Evolutionary conservation across 2,797 vertebrate species (phyloP).

Genomic region (Neoniphon sammara): DNA sequence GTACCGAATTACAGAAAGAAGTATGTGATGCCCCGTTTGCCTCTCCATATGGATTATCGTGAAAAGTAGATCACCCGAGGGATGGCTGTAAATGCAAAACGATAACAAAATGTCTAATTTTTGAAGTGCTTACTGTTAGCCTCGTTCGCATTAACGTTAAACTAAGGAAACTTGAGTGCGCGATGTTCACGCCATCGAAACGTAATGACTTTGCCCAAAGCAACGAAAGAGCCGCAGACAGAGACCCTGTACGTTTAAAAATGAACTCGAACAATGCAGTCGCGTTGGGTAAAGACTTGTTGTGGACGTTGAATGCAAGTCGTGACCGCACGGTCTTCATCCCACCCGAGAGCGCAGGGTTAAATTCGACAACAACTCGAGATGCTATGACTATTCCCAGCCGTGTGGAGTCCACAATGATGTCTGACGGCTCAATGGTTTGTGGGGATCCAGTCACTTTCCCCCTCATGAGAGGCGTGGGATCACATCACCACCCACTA

Average conservation of each 20-base stretch:
- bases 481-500: constrained; percentile 21
- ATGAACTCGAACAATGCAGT: not conserved
- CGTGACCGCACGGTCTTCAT: not conserved
- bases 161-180: no score
- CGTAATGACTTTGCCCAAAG: not conserved
- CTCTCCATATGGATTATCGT: no score
- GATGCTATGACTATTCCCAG: constrained; percentile 19
- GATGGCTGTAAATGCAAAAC: no score
- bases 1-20: no score
- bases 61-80: no score
- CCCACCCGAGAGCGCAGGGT: no score
- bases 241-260: constrained; percentile 22
- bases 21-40: no score
- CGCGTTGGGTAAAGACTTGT: constrained; percentile 12
- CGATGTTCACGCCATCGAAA: constrained; percentile 24
- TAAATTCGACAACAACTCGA: not conserved
- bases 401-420: constrained; percentile 42
- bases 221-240: not conserved
- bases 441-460: not conserved
- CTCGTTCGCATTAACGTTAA: no score
- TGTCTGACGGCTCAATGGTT: constrained; percentile 10
- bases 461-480: constrained; percentile 14
- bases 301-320: not conserved
- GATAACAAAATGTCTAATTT: no score
- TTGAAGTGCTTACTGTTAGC: no score